Percentiles rank a stretch among this genome's conserved stretches.
Conservation (phyloP, 2,888 invertebrate species). For the Alloscopus bannaensis region DNA sequence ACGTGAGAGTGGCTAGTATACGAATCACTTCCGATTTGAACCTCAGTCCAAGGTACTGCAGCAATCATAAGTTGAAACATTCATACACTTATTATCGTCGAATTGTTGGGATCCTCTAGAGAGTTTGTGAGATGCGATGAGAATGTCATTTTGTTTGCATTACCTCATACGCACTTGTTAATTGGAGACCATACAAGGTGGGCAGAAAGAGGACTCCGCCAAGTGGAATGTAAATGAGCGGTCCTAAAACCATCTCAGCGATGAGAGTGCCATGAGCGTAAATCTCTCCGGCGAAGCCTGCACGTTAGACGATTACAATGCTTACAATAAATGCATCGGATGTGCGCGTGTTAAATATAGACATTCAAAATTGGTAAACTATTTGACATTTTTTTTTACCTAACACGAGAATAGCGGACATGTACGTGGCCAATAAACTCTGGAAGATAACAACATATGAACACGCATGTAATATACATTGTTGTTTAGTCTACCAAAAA, state of each 20-base stretch:
- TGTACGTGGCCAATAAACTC: conserved; percentile 75
- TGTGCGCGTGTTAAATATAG: neutral
- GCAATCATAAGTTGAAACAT: conserved; percentile 9
- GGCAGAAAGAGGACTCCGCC: conserved; percentile 74
- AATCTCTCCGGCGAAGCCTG: conserved; percentile 75
- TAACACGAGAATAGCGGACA: conserved; percentile 74
- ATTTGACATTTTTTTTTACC: conserved; percentile 61
- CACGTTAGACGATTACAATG: neutral
- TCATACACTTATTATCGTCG: too few species aligned
- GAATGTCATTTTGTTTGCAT: conserved; percentile 37
- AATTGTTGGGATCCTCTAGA: too few species aligned
- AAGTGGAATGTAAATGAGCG: conserved; percentile 73
- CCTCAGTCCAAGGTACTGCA: conserved; percentile 74
- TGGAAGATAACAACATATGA: conserved; percentile 31
- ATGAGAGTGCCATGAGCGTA: conserved; percentile 74
- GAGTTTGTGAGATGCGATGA: too few species aligned
- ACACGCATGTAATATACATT: too few species aligned
- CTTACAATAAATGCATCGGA: neutral
- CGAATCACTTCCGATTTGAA: conserved; percentile 73
- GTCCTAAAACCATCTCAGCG: conserved; percentile 73
- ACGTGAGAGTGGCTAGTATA: conserved; percentile 70
- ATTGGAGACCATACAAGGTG: conserved; percentile 74
- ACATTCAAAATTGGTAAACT: neutral
- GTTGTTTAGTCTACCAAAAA: too few species aligned
- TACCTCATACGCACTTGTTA: conserved; percentile 75